These are phyloP conservation scores for Cordilura impudica DNA, from an alignment of 2,888 invertebrate genomes.

Conservation along the genomic window DNA sequence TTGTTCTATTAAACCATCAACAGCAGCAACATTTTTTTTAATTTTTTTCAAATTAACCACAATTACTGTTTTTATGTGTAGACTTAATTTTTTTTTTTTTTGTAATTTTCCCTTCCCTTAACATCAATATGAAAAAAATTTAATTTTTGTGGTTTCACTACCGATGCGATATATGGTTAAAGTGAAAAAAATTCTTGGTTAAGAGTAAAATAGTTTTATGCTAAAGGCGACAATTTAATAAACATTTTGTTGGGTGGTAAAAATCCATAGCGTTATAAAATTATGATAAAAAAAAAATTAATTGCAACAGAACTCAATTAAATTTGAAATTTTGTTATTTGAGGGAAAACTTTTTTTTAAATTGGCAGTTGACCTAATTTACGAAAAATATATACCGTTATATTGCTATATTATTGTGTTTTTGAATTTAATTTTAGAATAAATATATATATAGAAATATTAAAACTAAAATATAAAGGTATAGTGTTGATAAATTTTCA, in stretches of 20 bases:
- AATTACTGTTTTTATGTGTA: no score
- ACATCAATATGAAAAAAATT: neutral
- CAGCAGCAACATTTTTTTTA: neutral
- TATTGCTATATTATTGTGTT: no score
- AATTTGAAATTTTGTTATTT: neutral
- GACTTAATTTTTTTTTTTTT: conserved; percentile 18
- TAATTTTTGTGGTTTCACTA: conserved; percentile 25
- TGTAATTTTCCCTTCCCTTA: neutral
- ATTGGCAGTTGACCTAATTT: no score
- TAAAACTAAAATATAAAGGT: no score
- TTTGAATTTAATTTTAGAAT: no score
- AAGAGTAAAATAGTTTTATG: neutral
- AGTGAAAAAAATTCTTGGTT: neutral
- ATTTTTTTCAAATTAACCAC: conserved; percentile 52
- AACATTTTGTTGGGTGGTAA: neutral
- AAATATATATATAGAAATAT: no score
- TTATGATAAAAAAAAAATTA: neutral
- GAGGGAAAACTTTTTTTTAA: neutral
- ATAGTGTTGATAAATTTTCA: no score
- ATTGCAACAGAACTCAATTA: neutral
- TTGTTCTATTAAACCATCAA: neutral
- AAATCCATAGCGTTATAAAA: neutral
- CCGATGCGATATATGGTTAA: neutral
- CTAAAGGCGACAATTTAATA: conserved; percentile 35
- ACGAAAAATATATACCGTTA: no score